Base-by-base conservation (phyloP, 2,888 invertebrate genomes). In the Ormia ochracea region DNA sequence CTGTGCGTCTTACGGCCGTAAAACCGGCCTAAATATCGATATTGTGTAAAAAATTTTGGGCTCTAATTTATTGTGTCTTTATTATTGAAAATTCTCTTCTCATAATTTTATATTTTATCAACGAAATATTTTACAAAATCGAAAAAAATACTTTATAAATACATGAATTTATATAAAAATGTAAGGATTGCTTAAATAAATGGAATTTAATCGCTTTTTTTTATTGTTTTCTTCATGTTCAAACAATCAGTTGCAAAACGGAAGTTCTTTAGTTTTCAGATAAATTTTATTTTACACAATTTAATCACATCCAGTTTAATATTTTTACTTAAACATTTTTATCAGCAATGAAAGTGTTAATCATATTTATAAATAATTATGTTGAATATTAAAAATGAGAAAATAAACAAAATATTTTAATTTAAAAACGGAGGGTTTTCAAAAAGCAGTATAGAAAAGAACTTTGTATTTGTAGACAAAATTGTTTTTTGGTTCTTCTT, bases 261-360 rank as follows among this genome's bases (percentile, higher is more conserved):
- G 75, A 78, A 81, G 65, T 78, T 48, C 76, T 69, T 61, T 21
- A 75, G 77, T 80, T 77, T 81, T 33, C 41, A 69, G 81, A 79
- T 74, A 76, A 68, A 38, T 68, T 84, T 81, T 70, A 68, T 65
- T 61, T 33, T 54, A 59, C 68, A 61, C 14, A 77, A 82, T 38
- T 66, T 43, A 74, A 82, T 83, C 81, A 81, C 77, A 82, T 84
- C 81, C 17, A 33, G 14, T 23, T 58, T 26, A 36, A 31, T 28
- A 52, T 52, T 45, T 21, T 38, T 45, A n/a, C n/a, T 54, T 54
- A 14, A 48, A 23, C 14, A 1, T 56, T 52, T 61, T 59, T 59
- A 59, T 59, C 58, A 54, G 33, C 59, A 50, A 61, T 54, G 12
- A 72, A 72, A 52, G 72, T 66, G 58, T 78, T 70, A 63, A 70